Conservation (phyloP, 2,113 vertebrate species). For the Bothrops jararaca region DNA sequence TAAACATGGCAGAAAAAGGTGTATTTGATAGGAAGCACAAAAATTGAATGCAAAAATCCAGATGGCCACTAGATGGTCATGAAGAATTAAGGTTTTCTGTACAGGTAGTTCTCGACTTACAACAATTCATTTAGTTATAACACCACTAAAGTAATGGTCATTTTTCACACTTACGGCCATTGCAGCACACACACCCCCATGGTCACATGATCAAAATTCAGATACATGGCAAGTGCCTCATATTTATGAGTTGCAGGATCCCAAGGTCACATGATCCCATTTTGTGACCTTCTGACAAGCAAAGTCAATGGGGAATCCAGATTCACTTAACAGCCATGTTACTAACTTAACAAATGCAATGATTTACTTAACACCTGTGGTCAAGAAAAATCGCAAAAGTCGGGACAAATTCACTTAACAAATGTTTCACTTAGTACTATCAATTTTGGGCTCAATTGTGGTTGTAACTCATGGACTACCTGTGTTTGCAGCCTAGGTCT, state of each 20-base stretch:
- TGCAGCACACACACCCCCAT: neutral
- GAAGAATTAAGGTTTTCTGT: neutral
- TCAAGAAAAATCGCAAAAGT: neutral
- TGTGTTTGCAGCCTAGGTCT: neutral
- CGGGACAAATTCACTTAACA: neutral
- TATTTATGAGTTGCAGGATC: neutral
- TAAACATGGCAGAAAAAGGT: constrained; percentile 12
- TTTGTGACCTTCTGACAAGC: neutral
- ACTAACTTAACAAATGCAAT: neutral
- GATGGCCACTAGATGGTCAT: neutral
- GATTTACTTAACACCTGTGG: neutral
- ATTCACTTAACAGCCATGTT: neutral
- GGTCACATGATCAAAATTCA: neutral
- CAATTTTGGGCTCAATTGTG: neutral
- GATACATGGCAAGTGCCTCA: neutral
- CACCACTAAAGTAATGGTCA: neutral
- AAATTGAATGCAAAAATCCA: neutral
- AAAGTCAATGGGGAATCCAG: neutral
- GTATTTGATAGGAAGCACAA: neutral
- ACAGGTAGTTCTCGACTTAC: neutral
- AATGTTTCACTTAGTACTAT: neutral
- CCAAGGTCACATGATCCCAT: neutral
- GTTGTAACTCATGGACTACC: neutral
- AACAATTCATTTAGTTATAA: neutral
- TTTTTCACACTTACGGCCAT: neutral